Conservation (phyloP, 2,888 invertebrate species). For the Polia nebulosa region DNA sequence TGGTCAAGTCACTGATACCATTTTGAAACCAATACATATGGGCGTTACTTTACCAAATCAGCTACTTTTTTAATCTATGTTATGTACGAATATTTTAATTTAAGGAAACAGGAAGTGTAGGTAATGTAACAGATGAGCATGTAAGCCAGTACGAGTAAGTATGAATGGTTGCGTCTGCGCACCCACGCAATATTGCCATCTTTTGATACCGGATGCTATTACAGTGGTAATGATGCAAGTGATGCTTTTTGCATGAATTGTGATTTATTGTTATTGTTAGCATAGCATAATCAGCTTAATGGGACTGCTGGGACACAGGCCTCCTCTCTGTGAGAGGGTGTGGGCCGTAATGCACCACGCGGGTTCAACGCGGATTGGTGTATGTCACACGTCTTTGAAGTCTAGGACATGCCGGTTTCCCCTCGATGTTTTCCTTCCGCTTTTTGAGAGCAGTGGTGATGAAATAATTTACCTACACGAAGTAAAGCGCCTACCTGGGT, state of each 20-base stretch:
- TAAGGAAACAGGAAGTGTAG: constrained; percentile 44
- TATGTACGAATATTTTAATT: constrained; percentile 6
- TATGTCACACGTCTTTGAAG: no score
- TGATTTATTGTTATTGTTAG: constrained; percentile 20
- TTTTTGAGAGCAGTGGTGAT: no score
- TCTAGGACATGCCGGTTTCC: no score
- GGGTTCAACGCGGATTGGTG: no score
- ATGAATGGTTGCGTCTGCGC: constrained; percentile 38
- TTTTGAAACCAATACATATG: background rate
- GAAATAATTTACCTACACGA: no score
- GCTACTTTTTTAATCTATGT: constrained; percentile 6
- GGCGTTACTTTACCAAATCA: background rate
- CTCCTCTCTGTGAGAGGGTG: no score
- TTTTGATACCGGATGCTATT: constrained; percentile 48
- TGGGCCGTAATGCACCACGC: no score
- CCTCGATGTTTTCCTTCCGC: no score
- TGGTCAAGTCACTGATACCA: background rate
- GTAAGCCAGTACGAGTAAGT: constrained; percentile 8
- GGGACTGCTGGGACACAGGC: no score
- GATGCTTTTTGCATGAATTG: background rate
- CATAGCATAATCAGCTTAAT: no score
- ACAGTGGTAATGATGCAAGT: constrained; percentile 15
- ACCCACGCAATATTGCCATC: constrained; percentile 52
- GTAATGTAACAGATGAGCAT: constrained; percentile 36
- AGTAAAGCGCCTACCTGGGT: no score